Conservation (phyloP, 2,888 invertebrate species). For the Drosophila gaucha region DNA sequence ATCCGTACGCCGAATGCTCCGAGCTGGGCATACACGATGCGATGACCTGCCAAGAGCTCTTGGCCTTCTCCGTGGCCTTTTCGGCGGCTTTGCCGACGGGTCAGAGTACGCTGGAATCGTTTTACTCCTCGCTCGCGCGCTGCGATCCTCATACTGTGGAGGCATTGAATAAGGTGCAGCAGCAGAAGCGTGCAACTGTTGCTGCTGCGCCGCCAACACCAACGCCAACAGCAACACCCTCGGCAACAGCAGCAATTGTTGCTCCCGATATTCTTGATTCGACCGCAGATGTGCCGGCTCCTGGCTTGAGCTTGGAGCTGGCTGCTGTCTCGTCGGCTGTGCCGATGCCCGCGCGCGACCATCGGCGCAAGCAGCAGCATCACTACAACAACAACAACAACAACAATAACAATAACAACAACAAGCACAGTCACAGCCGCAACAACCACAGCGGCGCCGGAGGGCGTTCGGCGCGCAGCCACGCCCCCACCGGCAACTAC, state of each 20-base stretch:
- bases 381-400: slow-evolving; percentile 27
- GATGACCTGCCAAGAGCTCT: slow-evolving; percentile 91
- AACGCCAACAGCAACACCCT: slow-evolving; percentile 21
- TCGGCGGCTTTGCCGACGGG: slow-evolving; percentile 96
- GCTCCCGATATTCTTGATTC: slow-evolving; percentile 14
- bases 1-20: slow-evolving; percentile 85
- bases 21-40: slow-evolving; percentile 86
- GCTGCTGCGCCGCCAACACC: slow-evolving; percentile 65
- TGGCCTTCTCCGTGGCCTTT: slow-evolving; percentile 96
- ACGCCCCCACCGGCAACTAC: slow-evolving; percentile 83
- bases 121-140: slow-evolving; percentile 92
- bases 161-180: slow-evolving; percentile 78
- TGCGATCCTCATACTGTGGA: slow-evolving; percentile 86
- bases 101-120: slow-evolving; percentile 92
- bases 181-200: slow-evolving; percentile 77
- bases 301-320: slow-evolving; percentile 29
- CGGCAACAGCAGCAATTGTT: slow-evolving; percentile 6
- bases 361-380: slow-evolving; percentile 18
- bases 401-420: slow-evolving; percentile 36
- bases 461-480: slow-evolving; percentile 13
- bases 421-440: slow-evolving; percentile 27
- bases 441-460: no score
- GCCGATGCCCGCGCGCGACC: slow-evolving; percentile 27
- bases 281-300: slow-evolving; percentile 2
- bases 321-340: slow-evolving; percentile 53